Evolutionary conservation across 2,888 invertebrate genomes (phyloP).

Genomic region (Dynastes grantii): DNA sequence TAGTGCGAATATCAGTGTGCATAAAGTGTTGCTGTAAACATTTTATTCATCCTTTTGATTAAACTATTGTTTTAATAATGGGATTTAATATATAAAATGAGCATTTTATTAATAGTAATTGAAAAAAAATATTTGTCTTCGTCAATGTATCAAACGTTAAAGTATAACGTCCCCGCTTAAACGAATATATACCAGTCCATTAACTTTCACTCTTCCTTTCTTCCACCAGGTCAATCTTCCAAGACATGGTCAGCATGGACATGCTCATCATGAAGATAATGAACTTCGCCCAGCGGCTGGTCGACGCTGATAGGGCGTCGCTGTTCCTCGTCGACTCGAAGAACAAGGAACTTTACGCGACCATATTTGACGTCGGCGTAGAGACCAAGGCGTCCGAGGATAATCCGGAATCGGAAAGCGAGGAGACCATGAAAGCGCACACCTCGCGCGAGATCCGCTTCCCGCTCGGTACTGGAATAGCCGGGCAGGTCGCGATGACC

Average conservation of each 20-base stretch:
- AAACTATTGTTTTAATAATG: too few species aligned
- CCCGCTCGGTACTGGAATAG: slow-evolving; percentile 85
- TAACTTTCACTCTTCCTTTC: not conserved
- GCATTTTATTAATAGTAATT: too few species aligned
- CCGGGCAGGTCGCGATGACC: slow-evolving; percentile 82
- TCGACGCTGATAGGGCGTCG: slow-evolving; percentile 88
- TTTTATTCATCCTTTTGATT: too few species aligned
- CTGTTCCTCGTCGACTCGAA: slow-evolving; percentile 85
- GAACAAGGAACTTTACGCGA: slow-evolving; percentile 84
- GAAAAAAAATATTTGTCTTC: too few species aligned
- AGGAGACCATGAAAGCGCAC: slow-evolving; percentile 59
- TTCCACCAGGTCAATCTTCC: slow-evolving; percentile 84
- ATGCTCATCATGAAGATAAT: slow-evolving; percentile 86
- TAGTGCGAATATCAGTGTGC: too few species aligned
- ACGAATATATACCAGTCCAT: not conserved
- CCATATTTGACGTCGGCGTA: slow-evolving; percentile 83
- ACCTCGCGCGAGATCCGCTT: slow-evolving; percentile 77
- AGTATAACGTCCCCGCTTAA: too few species aligned
- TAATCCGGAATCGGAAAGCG: slow-evolving; percentile 57
- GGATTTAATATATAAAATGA: too few species aligned
- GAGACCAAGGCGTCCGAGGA: slow-evolving; percentile 62
- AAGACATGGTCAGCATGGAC: slow-evolving; percentile 90
- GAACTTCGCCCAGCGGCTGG: slow-evolving; percentile 86
- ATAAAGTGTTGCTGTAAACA: too few species aligned
- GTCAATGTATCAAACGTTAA: too few species aligned